A percentile compares a stretch with the other conserved stretches of the same genome.
Conservation (phyloP, 2,113 vertebrate genomes). For the Onychostoma macrolepis region DNA sequence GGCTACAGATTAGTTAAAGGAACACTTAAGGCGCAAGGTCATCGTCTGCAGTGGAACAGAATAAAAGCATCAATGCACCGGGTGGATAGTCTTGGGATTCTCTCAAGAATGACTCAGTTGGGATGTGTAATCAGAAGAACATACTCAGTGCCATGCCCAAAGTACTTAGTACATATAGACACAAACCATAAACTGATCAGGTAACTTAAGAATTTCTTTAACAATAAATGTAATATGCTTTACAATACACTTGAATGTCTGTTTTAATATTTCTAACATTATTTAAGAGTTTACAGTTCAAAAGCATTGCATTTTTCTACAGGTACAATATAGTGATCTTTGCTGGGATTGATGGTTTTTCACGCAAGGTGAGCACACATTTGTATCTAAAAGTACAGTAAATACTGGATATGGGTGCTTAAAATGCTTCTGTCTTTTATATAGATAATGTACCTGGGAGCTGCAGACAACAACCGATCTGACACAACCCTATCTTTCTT, state of each 20-base stretch:
- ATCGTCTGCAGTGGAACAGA: not conserved
- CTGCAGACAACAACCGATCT: constrained; percentile 33
- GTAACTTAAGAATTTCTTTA: not conserved
- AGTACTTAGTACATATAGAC: constrained; percentile 38
- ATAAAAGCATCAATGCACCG: not conserved
- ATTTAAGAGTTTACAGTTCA: not conserved
- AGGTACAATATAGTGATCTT: not conserved
- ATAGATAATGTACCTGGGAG: constrained; percentile 2
- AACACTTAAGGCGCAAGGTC: not conserved
- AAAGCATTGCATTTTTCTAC: not conserved
- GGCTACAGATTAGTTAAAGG: constrained; percentile 35
- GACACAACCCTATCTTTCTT: constrained; percentile 22
- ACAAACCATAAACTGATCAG: constrained; percentile 37
- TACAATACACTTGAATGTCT: not conserved
- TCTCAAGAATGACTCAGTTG: not conserved
- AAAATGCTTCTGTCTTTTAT: not conserved
- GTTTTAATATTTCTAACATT: not conserved
- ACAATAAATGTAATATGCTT: not conserved
- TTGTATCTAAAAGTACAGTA: not conserved
- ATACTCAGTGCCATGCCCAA: constrained; percentile 13
- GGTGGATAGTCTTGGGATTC: constrained; percentile 18
- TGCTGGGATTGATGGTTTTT: not conserved
- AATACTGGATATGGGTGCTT: not conserved
- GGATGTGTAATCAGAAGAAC: not conserved
- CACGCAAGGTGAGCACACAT: not conserved